Evolutionary conservation across 1,140 invertebrate genomes (phyloP).

Genomic region (Achroia grisella): DNA sequence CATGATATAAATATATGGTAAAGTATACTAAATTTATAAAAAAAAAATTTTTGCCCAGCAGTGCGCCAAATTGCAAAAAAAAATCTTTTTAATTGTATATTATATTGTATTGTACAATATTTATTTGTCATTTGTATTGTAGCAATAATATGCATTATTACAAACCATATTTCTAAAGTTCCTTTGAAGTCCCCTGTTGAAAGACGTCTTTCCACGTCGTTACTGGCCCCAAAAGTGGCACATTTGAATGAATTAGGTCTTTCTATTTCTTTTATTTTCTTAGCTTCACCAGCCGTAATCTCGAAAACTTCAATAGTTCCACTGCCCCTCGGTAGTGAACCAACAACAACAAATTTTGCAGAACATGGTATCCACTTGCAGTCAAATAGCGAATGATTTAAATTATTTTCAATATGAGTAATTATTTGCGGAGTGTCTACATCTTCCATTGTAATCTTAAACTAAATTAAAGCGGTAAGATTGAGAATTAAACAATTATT

Average conservation of each 20-base stretch:
- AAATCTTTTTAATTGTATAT: too few species aligned
- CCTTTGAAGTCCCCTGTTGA: constrained; percentile 96
- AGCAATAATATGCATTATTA: constrained; percentile 7
- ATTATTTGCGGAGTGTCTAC: constrained; percentile 93
- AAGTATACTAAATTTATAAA: too few species aligned
- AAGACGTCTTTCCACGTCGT: constrained; percentile 83
- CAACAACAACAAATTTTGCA: constrained; percentile 92
- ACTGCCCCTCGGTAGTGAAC: constrained; percentile 87
- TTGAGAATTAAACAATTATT: too few species aligned
- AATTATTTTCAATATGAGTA: constrained; percentile 86
- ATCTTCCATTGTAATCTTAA: constrained; percentile 53
- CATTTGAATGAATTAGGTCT: constrained; percentile 92
- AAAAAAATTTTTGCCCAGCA: too few species aligned
- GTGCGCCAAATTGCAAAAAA: too few species aligned
- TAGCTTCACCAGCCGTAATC: constrained; percentile 81
- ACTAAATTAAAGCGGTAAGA: too few species aligned
- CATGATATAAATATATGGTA: too few species aligned
- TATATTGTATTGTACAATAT: too few species aligned
- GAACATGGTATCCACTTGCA: constrained; percentile 96
- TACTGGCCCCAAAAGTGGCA: constrained; percentile 92
- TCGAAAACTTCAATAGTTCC: constrained; percentile 93
- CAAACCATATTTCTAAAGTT: constrained; percentile 86
- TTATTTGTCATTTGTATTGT: too few species aligned
- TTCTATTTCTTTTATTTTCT: constrained; percentile 83
- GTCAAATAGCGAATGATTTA: constrained; percentile 93